Base-by-base conservation (phyloP, 2,797 vertebrate genomes). In the Spizella passerina region DNA sequence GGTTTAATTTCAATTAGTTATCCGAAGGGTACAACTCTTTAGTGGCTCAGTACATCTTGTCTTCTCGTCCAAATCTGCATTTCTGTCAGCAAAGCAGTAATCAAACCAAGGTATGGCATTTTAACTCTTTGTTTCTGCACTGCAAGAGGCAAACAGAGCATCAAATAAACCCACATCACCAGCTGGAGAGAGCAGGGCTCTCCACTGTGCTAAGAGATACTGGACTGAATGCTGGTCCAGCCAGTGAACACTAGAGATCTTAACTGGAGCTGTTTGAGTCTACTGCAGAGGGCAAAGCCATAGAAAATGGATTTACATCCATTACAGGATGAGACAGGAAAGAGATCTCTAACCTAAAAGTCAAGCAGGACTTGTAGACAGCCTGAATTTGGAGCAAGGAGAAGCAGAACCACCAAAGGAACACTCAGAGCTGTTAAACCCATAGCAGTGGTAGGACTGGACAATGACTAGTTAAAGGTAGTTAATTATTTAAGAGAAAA, bases 401-500 rank as follows among this genome's bases (percentile, higher is more conserved):
- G 55, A 79, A 85, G 39, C 47, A 85, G 66, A 91, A 38, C 12
- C 3, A 3, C 50, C 29, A 38, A 29, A 79, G 68, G 32, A 87
- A 21, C 14, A 6, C 20, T 47, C 1, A 1, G 41, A 88, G 29
- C 44, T 71, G 29, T 38, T 86, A 70, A 93, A 86, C n/a, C 22
- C 10, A 2, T 47, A 69, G 86, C 70, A 79, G 4, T 15, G 55
- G 65, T n/a, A 75, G 65, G 27, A 68, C 69, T 93, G 90, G 93
- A 78, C 88, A 82, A 65, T 82, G 71, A 65, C 64, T 85, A 77
- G 93, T 92, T 95, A 96, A 93, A 87, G 27, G 44, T 91, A 52
- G 82, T 97, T 87, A 96, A 95, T 94, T 96, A 95, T 97, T 96
- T 90, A 94, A 86, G 82, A 83, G 82, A 95, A 95, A 88, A 85